A percentile compares a stretch with the other conserved stretches of the same genome.
Evolutionary conservation across 1,140 invertebrate genomes (phyloP).

Genomic region (Hyles euphorbiae): DNA sequence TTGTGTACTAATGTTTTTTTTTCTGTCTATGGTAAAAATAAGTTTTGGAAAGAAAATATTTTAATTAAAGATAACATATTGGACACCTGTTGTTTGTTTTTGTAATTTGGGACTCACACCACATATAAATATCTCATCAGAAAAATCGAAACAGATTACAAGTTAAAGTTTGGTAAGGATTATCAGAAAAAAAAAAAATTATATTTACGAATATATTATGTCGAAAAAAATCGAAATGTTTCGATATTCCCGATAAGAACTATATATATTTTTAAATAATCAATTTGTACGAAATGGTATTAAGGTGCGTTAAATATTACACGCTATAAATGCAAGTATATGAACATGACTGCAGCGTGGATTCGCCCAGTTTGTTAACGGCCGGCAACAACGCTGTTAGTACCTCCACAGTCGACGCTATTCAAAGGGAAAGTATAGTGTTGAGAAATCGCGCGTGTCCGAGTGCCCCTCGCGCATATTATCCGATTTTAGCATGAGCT

Average conservation of each 20-base stretch:
- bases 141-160: no score
- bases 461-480: conserved; percentile 18
- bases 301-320: not conserved
- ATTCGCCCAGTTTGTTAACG: conserved; percentile 13
- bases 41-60: conserved; percentile 35
- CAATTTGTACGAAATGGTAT: no score
- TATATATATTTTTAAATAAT: no score
- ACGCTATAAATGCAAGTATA: conserved; percentile 7
- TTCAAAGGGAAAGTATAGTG: conserved; percentile 51
- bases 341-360: conserved; percentile 4
- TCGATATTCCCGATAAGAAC: no score
- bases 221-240: no score
- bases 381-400: conserved; percentile 8
- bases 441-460: conserved; percentile 30
- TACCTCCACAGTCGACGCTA: conserved; percentile 3
- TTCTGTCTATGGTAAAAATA: conserved; percentile 27
- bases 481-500: conserved; percentile 30
- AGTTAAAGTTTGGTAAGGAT: no score
- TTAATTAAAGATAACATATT: conserved; percentile 40
- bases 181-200: no score
- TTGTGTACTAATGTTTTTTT: conserved; percentile 10
- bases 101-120: not conserved
- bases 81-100: conserved; percentile 18
- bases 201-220: no score
- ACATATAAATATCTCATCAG: no score